Evolutionary conservation across 35 echinoderm and acorn worm genomes (phyloP).

Genomic region (Heliocidaris erythrogramma): DNA sequence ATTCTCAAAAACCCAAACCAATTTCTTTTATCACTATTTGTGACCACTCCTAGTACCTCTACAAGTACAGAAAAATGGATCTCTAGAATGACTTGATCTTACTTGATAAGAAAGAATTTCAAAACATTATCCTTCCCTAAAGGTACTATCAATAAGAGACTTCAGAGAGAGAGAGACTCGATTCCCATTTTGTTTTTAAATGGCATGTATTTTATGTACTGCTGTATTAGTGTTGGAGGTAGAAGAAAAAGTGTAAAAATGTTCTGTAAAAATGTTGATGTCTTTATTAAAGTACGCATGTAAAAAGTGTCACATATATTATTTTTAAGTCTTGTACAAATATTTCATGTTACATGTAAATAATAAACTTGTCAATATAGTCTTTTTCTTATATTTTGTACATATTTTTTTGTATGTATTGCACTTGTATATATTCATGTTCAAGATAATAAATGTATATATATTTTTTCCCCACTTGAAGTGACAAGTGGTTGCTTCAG

Average conservation of each 20-base stretch:
- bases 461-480: background rate
- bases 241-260: background rate
- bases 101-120: no score
- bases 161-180: background rate
- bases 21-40: no score
- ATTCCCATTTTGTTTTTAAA: background rate
- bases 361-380: constrained; percentile 40
- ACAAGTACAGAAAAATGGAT: no score
- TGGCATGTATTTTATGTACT: background rate
- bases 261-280: background rate
- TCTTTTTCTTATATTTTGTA: constrained; percentile 25
- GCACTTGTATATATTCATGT: constrained; percentile 40
- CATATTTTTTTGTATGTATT: constrained; percentile 39
- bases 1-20: no score
- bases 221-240: background rate
- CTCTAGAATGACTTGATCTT: no score
- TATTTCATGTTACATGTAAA: background rate
- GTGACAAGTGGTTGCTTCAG: background rate
- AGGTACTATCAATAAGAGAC: no score
- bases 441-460: background rate
- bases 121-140: no score
- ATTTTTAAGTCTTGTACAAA: constrained; percentile 4
- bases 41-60: no score
- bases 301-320: constrained; percentile 7
- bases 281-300: background rate